These are phyloP conservation scores for Drosophila maculinotata DNA, from an alignment of 2,888 invertebrate species.

Conservation along the genomic window DNA sequence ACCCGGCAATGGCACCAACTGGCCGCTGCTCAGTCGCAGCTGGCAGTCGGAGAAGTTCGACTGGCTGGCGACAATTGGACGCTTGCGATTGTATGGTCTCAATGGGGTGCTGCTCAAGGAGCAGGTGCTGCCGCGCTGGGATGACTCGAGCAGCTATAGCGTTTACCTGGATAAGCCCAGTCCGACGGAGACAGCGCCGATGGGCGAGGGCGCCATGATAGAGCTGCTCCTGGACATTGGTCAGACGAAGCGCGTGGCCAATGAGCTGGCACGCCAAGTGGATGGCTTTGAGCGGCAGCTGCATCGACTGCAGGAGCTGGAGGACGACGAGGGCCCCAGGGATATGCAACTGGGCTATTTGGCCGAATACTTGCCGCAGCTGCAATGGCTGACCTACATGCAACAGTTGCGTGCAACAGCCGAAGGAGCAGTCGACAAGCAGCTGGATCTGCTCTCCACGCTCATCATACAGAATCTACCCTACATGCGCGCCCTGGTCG, in stretches of 20 bases:
- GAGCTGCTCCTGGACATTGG: constrained; percentile 80
- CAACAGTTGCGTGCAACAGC: constrained; percentile 55
- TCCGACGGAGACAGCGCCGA: constrained; percentile 70
- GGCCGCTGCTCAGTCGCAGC: constrained; percentile 67
- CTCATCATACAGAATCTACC: constrained; percentile 81
- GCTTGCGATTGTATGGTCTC: constrained; percentile 75
- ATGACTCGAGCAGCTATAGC: constrained; percentile 77
- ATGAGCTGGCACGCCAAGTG: constrained; percentile 76
- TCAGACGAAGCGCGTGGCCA: constrained; percentile 76
- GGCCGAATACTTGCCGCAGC: constrained; percentile 75
- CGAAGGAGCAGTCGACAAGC: constrained; percentile 42
- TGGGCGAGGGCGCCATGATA: constrained; percentile 77
- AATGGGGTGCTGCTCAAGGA: constrained; percentile 81
- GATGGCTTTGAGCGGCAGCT: constrained; percentile 77
- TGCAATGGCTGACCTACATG: constrained; percentile 77
- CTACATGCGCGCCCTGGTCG: constrained; percentile 73
- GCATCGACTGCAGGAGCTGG: constrained; percentile 70
- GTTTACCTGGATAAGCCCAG: constrained; percentile 82
- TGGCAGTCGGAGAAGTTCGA: constrained; percentile 77
- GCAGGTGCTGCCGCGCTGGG: constrained; percentile 82
- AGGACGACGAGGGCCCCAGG: constrained; percentile 79
- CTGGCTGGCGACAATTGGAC: constrained; percentile 80
- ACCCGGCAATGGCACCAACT: constrained; percentile 59
- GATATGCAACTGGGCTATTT: constrained; percentile 83
- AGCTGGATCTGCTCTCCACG: constrained; percentile 69